These are phyloP conservation scores for Drosophila pseudotalamancana DNA, from an alignment of 2,888 invertebrate genomes.

Conservation along the genomic window DNA sequence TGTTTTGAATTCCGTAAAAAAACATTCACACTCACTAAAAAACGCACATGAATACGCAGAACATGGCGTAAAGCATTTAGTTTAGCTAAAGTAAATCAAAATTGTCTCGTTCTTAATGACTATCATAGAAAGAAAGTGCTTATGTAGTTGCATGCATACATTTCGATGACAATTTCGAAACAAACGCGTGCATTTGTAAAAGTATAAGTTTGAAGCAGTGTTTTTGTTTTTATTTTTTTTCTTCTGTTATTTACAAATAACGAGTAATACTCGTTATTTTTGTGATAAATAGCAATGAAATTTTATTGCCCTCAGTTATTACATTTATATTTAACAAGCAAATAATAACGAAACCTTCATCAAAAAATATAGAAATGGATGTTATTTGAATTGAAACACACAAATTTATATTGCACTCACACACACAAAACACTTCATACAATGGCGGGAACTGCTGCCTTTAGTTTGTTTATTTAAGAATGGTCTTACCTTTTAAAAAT, in stretches of 20 bases:
- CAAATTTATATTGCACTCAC: slow-evolving; percentile 46
- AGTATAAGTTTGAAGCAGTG: slow-evolving; percentile 36
- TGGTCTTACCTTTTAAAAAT: slow-evolving; percentile 89
- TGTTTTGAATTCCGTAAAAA: slow-evolving; percentile 58
- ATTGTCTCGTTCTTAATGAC: slow-evolving; percentile 36
- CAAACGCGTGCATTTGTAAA: slow-evolving; percentile 5
- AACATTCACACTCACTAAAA: slow-evolving; percentile 44
- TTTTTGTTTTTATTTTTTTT: slow-evolving; percentile 58
- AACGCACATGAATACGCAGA: too few species aligned
- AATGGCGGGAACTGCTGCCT: slow-evolving; percentile 63
- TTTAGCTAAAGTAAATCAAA: too few species aligned
- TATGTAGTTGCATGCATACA: neutral
- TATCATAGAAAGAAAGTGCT: slow-evolving; percentile 28
- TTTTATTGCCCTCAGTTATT: slow-evolving; percentile 22
- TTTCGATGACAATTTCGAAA: slow-evolving; percentile 4
- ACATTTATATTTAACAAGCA: slow-evolving; percentile 32
- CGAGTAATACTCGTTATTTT: slow-evolving; percentile 75
- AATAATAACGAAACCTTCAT: slow-evolving; percentile 65
- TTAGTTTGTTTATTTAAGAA: slow-evolving; percentile 13
- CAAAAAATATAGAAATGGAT: too few species aligned
- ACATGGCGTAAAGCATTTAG: too few species aligned
- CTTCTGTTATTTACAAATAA: slow-evolving; percentile 70
- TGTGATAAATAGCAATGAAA: slow-evolving; percentile 31
- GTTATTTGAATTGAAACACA: too few species aligned
- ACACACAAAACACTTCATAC: slow-evolving; percentile 19